Percentiles rank a stretch among this genome's conserved stretches.
Evolutionary conservation across 2,888 invertebrate species (phyloP).

Genomic region (Villa cingulata): DNA sequence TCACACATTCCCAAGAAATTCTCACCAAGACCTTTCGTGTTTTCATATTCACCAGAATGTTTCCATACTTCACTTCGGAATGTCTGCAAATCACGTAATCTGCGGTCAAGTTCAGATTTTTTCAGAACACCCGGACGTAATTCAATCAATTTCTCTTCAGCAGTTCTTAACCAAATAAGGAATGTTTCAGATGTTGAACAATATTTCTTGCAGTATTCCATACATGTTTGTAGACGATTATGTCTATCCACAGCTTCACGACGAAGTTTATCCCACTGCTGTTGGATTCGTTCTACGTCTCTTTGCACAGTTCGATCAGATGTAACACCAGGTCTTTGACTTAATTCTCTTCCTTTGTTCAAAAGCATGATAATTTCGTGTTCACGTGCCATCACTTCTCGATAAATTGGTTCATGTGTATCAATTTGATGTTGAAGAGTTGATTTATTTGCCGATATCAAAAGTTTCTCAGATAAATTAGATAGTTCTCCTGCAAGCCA

Average conservation of each 20-base stretch:
- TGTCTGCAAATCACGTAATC: slow-evolving; percentile 71
- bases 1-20: slow-evolving; percentile 80
- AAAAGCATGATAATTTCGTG: slow-evolving; percentile 89
- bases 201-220: slow-evolving; percentile 86
- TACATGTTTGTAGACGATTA: slow-evolving; percentile 73
- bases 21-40: slow-evolving; percentile 72
- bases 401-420: slow-evolving; percentile 78
- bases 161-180: slow-evolving; percentile 75
- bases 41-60: slow-evolving; percentile 83
- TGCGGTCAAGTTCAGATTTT: slow-evolving; percentile 74
- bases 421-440: slow-evolving; percentile 76
- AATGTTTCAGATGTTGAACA: slow-evolving; percentile 72
- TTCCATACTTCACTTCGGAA: slow-evolving; percentile 91
- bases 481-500: slow-evolving; percentile 77
- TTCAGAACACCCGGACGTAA: slow-evolving; percentile 69
- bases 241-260: slow-evolving; percentile 78
- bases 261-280: slow-evolving; percentile 83
- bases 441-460: slow-evolving; percentile 74
- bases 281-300: slow-evolving; percentile 78
- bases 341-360: slow-evolving; percentile 72
- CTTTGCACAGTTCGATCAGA: slow-evolving; percentile 48
- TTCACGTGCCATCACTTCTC: slow-evolving; percentile 75
- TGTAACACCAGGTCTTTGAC: slow-evolving; percentile 39
- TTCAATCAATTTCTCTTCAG: slow-evolving; percentile 70
- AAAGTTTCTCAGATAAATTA: slow-evolving; percentile 58